Percentiles rank a stretch among this genome's conserved stretches.
Evolutionary conservation across 2,797 vertebrate genomes (phyloP).

Genomic region (Trichosurus vulpecula): DNA sequence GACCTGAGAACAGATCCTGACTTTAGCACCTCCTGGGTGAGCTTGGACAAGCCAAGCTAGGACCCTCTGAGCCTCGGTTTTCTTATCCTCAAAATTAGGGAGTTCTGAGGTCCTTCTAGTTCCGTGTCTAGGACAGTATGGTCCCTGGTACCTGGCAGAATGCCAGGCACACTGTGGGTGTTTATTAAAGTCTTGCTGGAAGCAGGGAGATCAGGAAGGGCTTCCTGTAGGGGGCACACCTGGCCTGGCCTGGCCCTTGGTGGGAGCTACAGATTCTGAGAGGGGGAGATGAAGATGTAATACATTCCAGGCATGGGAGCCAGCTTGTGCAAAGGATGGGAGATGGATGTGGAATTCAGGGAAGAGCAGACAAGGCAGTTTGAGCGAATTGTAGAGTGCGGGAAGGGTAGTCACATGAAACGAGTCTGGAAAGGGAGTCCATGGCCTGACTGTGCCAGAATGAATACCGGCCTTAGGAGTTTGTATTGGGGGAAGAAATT

Average conservation of each 20-base stretch:
- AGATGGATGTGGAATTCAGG: neutral
- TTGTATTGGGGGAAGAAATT: neutral
- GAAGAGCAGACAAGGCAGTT: neutral
- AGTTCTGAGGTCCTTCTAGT: neutral
- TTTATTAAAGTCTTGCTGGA: neutral
- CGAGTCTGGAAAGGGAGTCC: neutral
- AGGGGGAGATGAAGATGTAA: neutral
- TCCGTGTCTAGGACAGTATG: neutral
- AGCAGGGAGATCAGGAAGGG: neutral
- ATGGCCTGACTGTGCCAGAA: neutral
- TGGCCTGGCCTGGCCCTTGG: neutral
- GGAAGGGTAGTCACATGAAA: neutral
- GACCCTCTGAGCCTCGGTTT: neutral
- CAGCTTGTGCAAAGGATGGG: neutral
- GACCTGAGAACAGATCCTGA: neutral
- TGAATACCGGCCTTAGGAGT: neutral
- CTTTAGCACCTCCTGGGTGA: neutral
- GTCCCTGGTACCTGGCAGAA: neutral
- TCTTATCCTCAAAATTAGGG: neutral
- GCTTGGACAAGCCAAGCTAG: neutral
- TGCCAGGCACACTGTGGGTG: neutral
- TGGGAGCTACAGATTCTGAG: neutral
- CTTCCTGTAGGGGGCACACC: neutral
- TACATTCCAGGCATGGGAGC: neutral
- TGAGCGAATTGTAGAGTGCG: neutral